These are phyloP conservation scores for Crotophaga sulcirostris DNA, from an alignment of 2,113 vertebrate species.

Conservation along the genomic window DNA sequence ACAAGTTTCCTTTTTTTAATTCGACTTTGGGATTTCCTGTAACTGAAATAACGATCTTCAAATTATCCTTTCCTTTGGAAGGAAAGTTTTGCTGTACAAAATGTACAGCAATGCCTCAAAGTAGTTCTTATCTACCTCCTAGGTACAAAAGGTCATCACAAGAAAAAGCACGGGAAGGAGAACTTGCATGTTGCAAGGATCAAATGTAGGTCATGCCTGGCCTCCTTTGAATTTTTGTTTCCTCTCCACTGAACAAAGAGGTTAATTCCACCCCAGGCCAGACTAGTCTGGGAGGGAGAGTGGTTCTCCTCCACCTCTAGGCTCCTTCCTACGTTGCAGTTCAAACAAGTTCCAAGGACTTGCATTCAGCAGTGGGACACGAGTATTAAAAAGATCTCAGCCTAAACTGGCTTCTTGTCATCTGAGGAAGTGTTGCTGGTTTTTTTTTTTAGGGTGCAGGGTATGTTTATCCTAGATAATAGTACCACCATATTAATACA, in stretches of 20 bases:
- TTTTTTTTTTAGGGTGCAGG: background rate
- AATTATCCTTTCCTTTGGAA: constrained; percentile 1
- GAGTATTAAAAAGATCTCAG: background rate
- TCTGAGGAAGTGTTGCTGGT: background rate
- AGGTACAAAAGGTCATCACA: constrained; percentile 27
- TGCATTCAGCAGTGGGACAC: background rate
- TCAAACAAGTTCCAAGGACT: background rate
- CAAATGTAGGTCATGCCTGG: constrained; percentile 34
- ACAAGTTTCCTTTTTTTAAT: constrained; percentile 27
- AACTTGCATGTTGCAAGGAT: background rate
- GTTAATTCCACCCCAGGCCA: background rate
- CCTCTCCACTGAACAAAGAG: constrained; percentile 12
- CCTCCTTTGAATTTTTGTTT: background rate
- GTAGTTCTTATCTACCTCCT: background rate
- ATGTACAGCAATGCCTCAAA: background rate
- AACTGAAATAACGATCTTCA: background rate
- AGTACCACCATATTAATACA: background rate
- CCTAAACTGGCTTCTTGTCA: background rate
- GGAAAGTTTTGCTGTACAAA: background rate
- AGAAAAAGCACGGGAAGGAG: background rate
- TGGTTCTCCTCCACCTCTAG: background rate
- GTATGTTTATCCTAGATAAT: background rate
- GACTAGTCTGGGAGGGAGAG: background rate
- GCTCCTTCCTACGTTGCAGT: background rate
- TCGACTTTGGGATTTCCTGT: constrained; percentile 8